Evolutionary conservation across 1,140 invertebrate species (phyloP).

Genomic region (Chrysopa pallens): DNA sequence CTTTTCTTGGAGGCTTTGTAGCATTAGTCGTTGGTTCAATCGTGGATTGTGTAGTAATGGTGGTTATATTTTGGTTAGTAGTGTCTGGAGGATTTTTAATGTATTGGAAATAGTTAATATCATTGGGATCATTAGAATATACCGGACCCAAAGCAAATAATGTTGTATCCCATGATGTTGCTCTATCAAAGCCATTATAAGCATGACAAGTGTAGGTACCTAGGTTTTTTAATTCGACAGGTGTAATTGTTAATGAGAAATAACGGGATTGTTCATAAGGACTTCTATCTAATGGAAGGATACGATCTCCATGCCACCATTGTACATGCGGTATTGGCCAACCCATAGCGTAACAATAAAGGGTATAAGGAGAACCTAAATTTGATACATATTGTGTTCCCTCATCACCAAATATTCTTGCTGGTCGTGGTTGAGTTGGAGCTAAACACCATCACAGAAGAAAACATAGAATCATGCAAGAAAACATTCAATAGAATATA

Average conservation of each 20-base stretch:
- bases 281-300: constrained; percentile 49
- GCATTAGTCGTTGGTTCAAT: constrained; percentile 11
- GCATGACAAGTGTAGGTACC: constrained; percentile 77
- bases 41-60: constrained; percentile 7
- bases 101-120: constrained; percentile 31
- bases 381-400: constrained; percentile 42
- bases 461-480: too few species aligned
- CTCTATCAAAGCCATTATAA: constrained; percentile 61
- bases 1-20: background rate
- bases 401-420: constrained; percentile 29
- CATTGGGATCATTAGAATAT: constrained; percentile 23
- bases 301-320: constrained; percentile 65
- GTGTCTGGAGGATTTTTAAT: constrained; percentile 27
- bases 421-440: constrained; percentile 11
- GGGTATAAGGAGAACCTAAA: constrained; percentile 43
- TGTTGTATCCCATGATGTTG: constrained; percentile 53
- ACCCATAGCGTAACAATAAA: constrained; percentile 70
- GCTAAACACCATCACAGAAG: too few species aligned
- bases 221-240: constrained; percentile 47
- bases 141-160: constrained; percentile 50
- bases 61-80: constrained; percentile 3
- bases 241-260: constrained; percentile 50
- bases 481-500: too few species aligned
- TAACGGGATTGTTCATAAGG: constrained; percentile 57
- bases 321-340: constrained; percentile 62